phyloP scores from a whole-genome alignment of 2,113 vertebrate species.

The Tragelaphus imberbis region DNA sequence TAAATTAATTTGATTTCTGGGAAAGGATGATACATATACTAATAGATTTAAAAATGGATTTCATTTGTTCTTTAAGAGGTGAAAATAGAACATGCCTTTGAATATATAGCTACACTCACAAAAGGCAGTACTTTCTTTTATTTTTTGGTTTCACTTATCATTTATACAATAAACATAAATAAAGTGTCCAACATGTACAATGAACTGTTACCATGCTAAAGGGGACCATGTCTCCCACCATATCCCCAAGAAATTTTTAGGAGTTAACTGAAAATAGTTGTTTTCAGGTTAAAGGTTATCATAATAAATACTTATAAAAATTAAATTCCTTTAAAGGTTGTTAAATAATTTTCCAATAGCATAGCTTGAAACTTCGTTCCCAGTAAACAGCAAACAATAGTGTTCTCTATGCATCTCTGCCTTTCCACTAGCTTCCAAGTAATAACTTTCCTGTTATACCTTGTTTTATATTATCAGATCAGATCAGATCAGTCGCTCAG shows the following conservation, averaged over 20 bases:
- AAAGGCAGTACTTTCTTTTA: not conserved
- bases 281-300: not conserved
- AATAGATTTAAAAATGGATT: not conserved
- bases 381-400: fast-evolving
- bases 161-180: not conserved
- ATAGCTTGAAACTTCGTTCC: not conserved
- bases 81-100: not conserved
- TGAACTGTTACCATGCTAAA: not conserved
- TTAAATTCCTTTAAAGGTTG: not conserved
- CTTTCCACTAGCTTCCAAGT: not conserved
- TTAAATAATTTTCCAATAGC: not conserved
- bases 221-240: fast-evolving
- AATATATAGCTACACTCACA: not conserved
- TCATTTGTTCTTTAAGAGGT: not conserved
- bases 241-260: not conserved
- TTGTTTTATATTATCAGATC: not conserved
- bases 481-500: too few species aligned
- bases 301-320: not conserved
- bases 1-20: not conserved
- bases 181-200: not conserved
- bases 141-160: not conserved
- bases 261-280: not conserved
- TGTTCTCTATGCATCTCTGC: not conserved
- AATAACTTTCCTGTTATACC: not conserved
- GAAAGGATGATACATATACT: not conserved